These are phyloP conservation scores for Microcebus griseorufus DNA, from an alignment of 2,113 vertebrate species.

Conservation along the genomic window DNA sequence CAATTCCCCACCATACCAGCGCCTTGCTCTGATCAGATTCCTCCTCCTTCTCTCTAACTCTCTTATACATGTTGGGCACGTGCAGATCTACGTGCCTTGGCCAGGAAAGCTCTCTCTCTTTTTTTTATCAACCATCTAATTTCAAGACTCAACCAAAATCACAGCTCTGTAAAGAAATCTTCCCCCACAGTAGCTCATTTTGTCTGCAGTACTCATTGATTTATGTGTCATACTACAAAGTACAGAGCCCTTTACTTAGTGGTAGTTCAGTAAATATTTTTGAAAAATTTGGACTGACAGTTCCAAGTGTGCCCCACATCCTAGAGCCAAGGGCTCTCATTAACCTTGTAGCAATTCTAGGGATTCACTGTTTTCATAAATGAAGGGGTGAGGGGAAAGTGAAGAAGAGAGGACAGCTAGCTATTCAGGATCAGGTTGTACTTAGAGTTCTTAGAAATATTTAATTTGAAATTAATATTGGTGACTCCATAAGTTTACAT, in stretches of 20 bases:
- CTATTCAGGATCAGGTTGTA: not conserved
- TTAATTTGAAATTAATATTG: slow-evolving; percentile 9
- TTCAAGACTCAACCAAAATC: not conserved
- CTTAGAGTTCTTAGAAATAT: not conserved
- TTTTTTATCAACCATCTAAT: not conserved
- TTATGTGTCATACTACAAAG: not conserved
- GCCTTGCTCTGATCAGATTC: not conserved
- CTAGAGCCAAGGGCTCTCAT: not conserved
- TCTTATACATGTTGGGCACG: not conserved
- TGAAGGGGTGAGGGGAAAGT: not conserved
- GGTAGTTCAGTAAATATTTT: not conserved
- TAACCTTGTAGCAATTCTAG: not conserved
- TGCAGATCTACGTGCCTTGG: not conserved
- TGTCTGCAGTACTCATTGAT: not conserved
- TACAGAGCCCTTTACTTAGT: not conserved
- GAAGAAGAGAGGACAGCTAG: not conserved
- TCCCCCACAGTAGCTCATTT: not conserved
- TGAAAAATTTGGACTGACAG: not conserved
- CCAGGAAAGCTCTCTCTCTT: not conserved
- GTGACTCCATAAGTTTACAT: not conserved
- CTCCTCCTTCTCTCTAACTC: not conserved
- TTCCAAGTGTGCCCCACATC: not conserved
- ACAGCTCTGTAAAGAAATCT: not conserved
- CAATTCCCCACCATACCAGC: not conserved
- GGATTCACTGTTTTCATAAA: not conserved